Evolutionary conservation across 2,797 vertebrate species (phyloP).

Genomic region (Leptatherina wallacei): DNA sequence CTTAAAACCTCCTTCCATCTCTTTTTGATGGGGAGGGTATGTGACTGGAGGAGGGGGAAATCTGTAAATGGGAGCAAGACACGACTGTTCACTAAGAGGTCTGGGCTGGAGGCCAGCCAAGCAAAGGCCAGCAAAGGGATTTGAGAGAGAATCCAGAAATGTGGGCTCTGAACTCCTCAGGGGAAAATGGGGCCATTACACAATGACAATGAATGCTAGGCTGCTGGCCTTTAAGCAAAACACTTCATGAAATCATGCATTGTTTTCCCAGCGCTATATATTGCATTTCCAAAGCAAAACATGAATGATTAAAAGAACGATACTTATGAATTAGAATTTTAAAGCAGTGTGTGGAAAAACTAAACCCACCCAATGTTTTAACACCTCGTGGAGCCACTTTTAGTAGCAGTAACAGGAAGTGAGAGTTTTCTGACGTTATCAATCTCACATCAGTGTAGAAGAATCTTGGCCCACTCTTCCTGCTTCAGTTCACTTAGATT

Average conservation of each 20-base stretch:
- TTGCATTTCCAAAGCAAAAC: neutral
- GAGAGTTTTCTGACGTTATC: neutral
- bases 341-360: neutral
- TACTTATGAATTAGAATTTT: no score
- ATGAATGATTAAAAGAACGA: neutral
- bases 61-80: slow-evolving; percentile 29
- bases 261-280: neutral
- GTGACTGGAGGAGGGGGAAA: slow-evolving; percentile 44
- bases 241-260: neutral
- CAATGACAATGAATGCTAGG: neutral
- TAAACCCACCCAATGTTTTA: neutral
- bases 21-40: slow-evolving; percentile 25
- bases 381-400: neutral
- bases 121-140: slow-evolving; percentile 51
- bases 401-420: neutral
- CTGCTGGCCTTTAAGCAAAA: neutral
- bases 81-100: slow-evolving; percentile 43
- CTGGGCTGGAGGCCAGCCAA: slow-evolving; percentile 56
- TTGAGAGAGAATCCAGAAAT: slow-evolving; percentile 49
- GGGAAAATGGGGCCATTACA: slow-evolving; percentile 5
- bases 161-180: slow-evolving; percentile 38
- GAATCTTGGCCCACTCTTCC: neutral
- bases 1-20: slow-evolving; percentile 24
- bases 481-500: neutral
- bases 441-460: neutral